These are phyloP conservation scores for Rhea americana DNA, from an alignment of 2,113 vertebrate genomes.

Conservation along the genomic window DNA sequence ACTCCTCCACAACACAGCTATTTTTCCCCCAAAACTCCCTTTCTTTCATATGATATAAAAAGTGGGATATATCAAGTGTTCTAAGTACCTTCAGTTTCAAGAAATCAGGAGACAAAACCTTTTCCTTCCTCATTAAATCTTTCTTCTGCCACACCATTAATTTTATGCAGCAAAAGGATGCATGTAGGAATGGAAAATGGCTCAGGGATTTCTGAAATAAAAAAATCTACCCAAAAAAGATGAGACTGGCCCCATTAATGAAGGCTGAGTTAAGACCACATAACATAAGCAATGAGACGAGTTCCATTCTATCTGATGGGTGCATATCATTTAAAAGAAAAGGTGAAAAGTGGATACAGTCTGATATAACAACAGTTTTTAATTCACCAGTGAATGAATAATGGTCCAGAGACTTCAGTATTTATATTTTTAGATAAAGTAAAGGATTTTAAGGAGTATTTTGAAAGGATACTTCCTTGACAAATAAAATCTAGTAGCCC, in stretches of 20 bases:
- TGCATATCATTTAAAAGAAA: background rate
- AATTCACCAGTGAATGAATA: background rate
- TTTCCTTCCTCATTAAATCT: background rate
- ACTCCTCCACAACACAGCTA: background rate
- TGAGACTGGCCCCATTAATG: background rate
- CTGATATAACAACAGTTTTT: background rate
- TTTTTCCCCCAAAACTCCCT: background rate
- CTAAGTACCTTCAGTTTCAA: background rate
- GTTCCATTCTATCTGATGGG: background rate
- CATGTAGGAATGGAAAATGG: conserved; percentile 12
- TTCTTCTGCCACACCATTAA: background rate
- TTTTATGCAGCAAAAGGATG: background rate
- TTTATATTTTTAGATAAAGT: background rate
- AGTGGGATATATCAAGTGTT: background rate
- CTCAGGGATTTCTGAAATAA: background rate
- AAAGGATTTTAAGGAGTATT: background rate
- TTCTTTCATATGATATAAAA: conserved; percentile 27
- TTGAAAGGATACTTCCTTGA: background rate
- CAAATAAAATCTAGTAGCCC: background rate
- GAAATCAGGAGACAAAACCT: background rate
- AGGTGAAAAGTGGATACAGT: background rate
- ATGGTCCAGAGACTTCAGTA: background rate
- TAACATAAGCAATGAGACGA: background rate
- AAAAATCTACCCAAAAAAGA: background rate
- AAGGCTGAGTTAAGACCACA: background rate